Evolutionary conservation across 2,888 invertebrate species (phyloP), one percentile per base, ranked within the genome.

Genomic region (Herminia tarsipennalis): DNA sequence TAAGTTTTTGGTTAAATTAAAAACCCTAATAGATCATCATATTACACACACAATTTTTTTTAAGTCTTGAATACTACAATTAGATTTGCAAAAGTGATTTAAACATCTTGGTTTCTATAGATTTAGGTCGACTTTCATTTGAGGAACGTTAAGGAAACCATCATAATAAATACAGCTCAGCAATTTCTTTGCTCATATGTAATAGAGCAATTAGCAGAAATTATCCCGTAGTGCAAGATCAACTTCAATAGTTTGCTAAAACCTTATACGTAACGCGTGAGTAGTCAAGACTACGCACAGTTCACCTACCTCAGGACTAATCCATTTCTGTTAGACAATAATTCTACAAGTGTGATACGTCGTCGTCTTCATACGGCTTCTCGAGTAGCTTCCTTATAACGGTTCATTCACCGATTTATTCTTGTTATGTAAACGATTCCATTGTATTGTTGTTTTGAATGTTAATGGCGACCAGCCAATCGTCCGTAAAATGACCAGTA

Each of bases 341-440:
- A 40, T 45, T 27, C 38, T 48, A 25, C 21, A 29, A 29, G 25
- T 30, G 30, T 22, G n/a, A n/a, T n/a, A n/a, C n/a, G n/a, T 37
- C 29, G 32, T 34, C 36, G 17, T 42, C 36, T 54, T 59, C 39
- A 34, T 56, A 68, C n/a, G 75, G 73, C 68, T 75, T 75, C 72
- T 25, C 43, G 39, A 21, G 37, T 52, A 42, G 40, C 43, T 56
- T 40, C 48, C 37, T 24, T 46, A 42, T 51, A 57, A 55, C 38
- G 37, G 68, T 70, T 67, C 67, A 57, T 61, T 71, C 62, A 66
- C 64, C 68, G 62, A 55, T 55, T 48, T 54, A 54, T 30, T 40
- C 28, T 37, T 50, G 42, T 65, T 68, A 67, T 69, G 56, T 66
- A 64, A 66, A 66, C 48, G 42, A 61, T 36, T 37, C 50, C 46